These are phyloP conservation scores for Okapia johnstoni DNA, from an alignment of 2,113 vertebrate species.

Conservation along the genomic window DNA sequence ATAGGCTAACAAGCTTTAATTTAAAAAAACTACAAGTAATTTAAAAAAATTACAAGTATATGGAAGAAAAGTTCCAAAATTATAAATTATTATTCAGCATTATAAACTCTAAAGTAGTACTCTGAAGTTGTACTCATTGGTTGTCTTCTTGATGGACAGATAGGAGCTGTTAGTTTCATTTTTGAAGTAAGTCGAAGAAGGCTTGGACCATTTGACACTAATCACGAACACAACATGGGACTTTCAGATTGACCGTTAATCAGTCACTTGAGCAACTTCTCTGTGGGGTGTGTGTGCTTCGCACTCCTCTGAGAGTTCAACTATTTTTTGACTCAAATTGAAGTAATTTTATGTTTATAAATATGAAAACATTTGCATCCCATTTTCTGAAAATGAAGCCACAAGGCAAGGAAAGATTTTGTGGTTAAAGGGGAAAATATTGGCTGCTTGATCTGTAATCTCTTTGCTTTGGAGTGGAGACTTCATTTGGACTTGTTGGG, in stretches of 20 bases:
- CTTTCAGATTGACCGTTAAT: neutral
- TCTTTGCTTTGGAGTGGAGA: neutral
- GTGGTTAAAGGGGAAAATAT: neutral
- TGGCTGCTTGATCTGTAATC: neutral
- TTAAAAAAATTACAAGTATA: neutral
- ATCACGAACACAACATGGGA: neutral
- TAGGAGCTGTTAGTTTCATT: neutral
- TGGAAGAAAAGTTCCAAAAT: neutral
- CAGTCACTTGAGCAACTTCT: neutral
- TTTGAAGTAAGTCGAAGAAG: neutral
- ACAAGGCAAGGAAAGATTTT: neutral
- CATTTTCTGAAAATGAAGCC: neutral
- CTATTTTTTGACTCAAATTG: neutral
- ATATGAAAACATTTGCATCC: neutral
- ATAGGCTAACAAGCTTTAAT: neutral
- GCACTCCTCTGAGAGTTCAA: neutral
- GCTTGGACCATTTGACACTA: neutral
- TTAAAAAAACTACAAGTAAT: neutral
- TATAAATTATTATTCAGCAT: neutral
- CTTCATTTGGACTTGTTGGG: neutral
- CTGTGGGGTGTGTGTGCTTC: neutral
- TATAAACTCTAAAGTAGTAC: neutral
- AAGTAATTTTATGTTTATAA: conserved; percentile 16
- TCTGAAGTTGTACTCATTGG: neutral
- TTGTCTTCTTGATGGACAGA: neutral